phyloP scores from a whole-genome alignment of 2,797 vertebrate genomes.

The Psittacula derbiana region DNA sequence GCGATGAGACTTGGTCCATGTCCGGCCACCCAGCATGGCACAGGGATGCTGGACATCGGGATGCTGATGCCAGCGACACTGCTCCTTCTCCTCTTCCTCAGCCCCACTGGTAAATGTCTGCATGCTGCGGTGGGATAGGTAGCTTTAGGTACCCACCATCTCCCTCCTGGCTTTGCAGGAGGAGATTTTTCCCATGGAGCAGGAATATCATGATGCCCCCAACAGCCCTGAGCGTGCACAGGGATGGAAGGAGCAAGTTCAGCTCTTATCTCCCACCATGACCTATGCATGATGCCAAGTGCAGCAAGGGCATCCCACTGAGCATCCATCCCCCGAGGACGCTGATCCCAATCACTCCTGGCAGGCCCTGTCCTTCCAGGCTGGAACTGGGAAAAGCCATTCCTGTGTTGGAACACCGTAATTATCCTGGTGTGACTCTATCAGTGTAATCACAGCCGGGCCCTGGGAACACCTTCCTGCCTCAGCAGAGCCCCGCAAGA shows the following conservation, averaged over 20 bases:
- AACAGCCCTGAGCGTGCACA: accelerated
- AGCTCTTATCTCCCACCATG: accelerated
- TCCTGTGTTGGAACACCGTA: accelerated
- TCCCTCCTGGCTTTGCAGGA: background rate
- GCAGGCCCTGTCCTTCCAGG: background rate
- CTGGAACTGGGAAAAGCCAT: background rate
- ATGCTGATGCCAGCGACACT: slow-evolving; percentile 68
- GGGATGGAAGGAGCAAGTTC: background rate
- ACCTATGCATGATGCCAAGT: accelerated
- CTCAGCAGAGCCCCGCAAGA: background rate
- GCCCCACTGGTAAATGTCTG: slow-evolving; percentile 69
- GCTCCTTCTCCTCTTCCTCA: slow-evolving; percentile 80
- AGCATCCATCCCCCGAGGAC: background rate
- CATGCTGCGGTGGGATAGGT: accelerated
- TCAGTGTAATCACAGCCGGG: background rate
- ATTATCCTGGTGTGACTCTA: background rate
- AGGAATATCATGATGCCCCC: accelerated
- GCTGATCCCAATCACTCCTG: accelerated
- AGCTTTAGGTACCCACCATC: accelerated
- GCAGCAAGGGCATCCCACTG: background rate
- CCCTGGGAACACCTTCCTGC: background rate
- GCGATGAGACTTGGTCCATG: slow-evolving; percentile 55
- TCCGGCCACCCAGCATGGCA: slow-evolving; percentile 5
- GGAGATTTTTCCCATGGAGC: background rate
- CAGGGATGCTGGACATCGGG: slow-evolving; percentile 70